Evolutionary conservation across 1,140 invertebrate species (phyloP).

Genomic region (Bicyclus anynana): DNA sequence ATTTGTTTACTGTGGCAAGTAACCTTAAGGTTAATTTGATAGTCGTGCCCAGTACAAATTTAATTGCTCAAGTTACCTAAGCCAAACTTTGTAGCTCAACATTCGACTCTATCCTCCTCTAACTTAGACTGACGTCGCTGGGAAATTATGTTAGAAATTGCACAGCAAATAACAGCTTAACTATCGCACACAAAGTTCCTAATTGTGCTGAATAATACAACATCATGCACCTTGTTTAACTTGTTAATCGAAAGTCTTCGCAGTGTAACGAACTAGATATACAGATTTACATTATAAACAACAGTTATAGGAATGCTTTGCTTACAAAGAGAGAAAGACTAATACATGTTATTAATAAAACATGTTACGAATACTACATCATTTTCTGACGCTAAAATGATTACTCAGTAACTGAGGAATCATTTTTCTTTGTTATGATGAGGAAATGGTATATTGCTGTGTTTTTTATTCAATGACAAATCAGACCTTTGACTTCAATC

Average conservation of each 20-base stretch:
- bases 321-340: background rate
- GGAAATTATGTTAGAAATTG: conserved; percentile 17
- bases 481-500: no score
- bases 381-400: background rate
- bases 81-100: background rate
- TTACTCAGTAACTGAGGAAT: no score
- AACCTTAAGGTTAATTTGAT: background rate
- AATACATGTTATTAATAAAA: background rate
- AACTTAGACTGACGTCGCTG: conserved; percentile 5
- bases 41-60: background rate
- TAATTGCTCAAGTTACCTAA: conserved; percentile 2
- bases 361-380: background rate
- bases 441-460: no score
- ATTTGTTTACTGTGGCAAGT: background rate
- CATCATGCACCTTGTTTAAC: conserved; percentile 13
- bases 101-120: background rate
- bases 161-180: conserved; percentile 16
- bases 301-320: background rate
- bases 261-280: background rate
- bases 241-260: conserved; percentile 1
- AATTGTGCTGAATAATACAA: conserved; percentile 17
- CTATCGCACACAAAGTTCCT: conserved; percentile 9
- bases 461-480: no score
- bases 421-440: background rate
- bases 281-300: background rate